These are phyloP conservation scores for Drosophila leonis DNA, from an alignment of 2,888 invertebrate species.

Conservation along the genomic window DNA sequence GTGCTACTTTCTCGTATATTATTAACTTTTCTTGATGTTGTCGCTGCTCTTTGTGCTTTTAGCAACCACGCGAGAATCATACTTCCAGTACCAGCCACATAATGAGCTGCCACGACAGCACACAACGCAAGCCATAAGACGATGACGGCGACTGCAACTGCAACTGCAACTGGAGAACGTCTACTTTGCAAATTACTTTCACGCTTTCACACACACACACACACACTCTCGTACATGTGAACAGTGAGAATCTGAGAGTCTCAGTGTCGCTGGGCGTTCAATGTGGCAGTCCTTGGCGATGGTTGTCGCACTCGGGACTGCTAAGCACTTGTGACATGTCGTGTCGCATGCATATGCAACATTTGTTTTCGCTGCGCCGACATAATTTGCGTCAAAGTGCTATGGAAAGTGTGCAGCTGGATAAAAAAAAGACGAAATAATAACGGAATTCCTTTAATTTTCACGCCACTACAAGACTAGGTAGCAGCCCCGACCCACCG, in stretches of 20 bases:
- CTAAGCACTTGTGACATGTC: conserved; percentile 79
- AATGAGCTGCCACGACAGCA: conserved; percentile 69
- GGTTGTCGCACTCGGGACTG: conserved; percentile 65
- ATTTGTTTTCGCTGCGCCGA: conserved; percentile 77
- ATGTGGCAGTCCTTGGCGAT: conserved; percentile 29
- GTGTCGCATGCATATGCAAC: conserved; percentile 73
- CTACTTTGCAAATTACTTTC: conserved; percentile 79
- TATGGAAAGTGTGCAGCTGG: conserved; percentile 56
- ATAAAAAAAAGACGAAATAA: conserved; percentile 70
- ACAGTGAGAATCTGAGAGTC: conserved; percentile 17
- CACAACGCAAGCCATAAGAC: conserved; percentile 58
- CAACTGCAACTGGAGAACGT: conserved; percentile 46
- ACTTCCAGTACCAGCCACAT: conserved; percentile 52
- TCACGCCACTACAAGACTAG: conserved; percentile 61
- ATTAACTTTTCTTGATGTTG: conserved; percentile 45
- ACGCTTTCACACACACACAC: conserved; percentile 46
- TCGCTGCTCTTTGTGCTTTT: conserved; percentile 39
- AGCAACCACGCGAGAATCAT: conserved; percentile 18
- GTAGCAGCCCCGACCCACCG: background rate
- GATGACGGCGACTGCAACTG: conserved; percentile 18
- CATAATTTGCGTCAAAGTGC: conserved; percentile 79
- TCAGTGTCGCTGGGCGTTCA: conserved; percentile 48
- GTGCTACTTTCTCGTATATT: conserved; percentile 36
- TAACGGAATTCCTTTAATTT: conserved; percentile 80
- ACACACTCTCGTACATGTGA: conserved; percentile 2